Percentiles rank a stretch among this genome's conserved stretches.
Conservation (phyloP, 2,113 vertebrate genomes). For the Himantopus leucocephalus region DNA sequence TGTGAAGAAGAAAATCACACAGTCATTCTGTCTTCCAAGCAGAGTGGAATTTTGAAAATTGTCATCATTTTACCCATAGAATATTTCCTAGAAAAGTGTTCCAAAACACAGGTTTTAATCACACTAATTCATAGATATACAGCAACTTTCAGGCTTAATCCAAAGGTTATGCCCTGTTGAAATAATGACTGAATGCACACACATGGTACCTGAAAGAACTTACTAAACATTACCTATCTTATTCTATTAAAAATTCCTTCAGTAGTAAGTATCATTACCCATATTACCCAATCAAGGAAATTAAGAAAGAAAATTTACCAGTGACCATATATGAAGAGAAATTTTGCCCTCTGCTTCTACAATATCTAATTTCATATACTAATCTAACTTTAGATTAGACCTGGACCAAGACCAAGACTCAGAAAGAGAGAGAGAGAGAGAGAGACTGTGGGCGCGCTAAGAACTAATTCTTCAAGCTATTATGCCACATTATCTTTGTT, state of each 20-base stretch:
- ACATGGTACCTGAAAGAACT: background rate
- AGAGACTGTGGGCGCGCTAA: background rate
- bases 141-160: background rate
- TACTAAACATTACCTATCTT: background rate
- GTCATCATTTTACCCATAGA: background rate
- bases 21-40: background rate
- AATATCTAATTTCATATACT: background rate
- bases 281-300: background rate
- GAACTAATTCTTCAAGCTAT: background rate
- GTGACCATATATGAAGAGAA: background rate
- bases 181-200: background rate
- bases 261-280: background rate
- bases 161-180: background rate
- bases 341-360: too few species aligned
- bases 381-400: background rate
- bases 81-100: background rate
- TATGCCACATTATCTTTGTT: background rate
- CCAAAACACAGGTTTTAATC: background rate
- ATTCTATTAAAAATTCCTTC: background rate
- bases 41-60: background rate
- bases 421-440: too few species aligned
- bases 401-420: background rate
- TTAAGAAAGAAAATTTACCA: background rate
- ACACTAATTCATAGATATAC: background rate
- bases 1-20: background rate